These are phyloP conservation scores for Rissa tridactyla DNA, from an alignment of 2,113 vertebrate genomes.

Conservation along the genomic window DNA sequence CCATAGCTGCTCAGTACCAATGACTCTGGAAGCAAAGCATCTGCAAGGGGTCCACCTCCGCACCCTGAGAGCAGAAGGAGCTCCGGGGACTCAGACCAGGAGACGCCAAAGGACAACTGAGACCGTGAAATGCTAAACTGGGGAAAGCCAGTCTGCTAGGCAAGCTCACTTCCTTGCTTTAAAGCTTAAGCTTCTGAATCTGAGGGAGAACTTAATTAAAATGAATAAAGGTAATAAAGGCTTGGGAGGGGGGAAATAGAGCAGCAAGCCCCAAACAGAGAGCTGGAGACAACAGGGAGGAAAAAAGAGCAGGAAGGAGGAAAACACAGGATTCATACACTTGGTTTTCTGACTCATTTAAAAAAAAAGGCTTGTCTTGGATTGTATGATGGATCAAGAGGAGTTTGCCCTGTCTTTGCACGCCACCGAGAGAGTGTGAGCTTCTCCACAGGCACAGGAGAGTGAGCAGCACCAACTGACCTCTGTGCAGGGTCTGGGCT, in stretches of 20 bases:
- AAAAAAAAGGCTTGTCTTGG: background rate
- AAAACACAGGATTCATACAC: background rate
- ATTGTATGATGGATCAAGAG: background rate
- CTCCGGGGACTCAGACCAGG: background rate
- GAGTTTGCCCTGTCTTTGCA: background rate
- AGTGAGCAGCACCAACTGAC: background rate
- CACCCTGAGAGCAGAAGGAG: background rate
- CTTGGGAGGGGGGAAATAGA: background rate
- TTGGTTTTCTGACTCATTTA: background rate
- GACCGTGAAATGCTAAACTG: background rate
- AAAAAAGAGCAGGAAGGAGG: background rate
- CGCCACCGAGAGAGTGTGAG: background rate
- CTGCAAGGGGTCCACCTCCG: background rate
- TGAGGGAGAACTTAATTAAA: background rate
- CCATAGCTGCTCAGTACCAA: background rate
- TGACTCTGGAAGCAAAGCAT: background rate
- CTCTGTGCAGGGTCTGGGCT: background rate
- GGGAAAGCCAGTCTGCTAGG: background rate
- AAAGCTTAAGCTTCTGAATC: background rate
- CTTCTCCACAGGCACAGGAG: background rate
- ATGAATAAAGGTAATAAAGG: background rate
- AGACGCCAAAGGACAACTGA: accelerated
- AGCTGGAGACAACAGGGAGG: background rate
- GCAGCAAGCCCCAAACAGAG: background rate
- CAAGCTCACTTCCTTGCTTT: background rate